Evolutionary conservation across 2,797 vertebrate species (phyloP).

Genomic region (Margarornis squamiger): DNA sequence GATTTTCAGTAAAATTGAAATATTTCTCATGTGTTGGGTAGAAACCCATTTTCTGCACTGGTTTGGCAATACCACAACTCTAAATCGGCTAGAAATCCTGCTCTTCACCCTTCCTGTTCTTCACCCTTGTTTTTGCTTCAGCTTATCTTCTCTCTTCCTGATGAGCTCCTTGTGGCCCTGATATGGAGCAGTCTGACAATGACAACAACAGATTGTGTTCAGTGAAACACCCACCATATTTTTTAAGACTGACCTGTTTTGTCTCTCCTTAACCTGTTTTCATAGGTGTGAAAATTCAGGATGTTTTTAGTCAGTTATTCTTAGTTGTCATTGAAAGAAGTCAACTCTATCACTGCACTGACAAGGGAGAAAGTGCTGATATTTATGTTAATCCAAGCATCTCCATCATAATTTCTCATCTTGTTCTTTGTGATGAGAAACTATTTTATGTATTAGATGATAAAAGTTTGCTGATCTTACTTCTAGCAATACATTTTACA

Average conservation of each 20-base stretch:
- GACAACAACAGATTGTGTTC: neutral
- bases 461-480: neutral
- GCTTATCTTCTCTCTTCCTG: neutral
- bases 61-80: neutral
- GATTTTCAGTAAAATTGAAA: neutral
- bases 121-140: neutral
- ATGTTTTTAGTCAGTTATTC: neutral
- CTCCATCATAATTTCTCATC: neutral
- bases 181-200: neutral
- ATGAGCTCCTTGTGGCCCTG: neutral
- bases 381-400: neutral
- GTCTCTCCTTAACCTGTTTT: neutral
- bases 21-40: neutral
- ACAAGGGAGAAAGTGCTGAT: neutral
- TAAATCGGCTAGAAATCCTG: neutral
- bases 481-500: neutral
- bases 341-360: neutral
- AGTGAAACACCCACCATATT: neutral
- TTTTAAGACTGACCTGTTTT: neutral
- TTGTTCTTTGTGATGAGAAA: neutral
- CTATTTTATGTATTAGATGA: neutral
- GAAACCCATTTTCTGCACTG: neutral
- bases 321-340: neutral
- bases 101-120: neutral
- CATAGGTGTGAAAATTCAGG: neutral